Base-by-base conservation (phyloP, 2,888 invertebrate species). In the Athetis lepigone region DNA sequence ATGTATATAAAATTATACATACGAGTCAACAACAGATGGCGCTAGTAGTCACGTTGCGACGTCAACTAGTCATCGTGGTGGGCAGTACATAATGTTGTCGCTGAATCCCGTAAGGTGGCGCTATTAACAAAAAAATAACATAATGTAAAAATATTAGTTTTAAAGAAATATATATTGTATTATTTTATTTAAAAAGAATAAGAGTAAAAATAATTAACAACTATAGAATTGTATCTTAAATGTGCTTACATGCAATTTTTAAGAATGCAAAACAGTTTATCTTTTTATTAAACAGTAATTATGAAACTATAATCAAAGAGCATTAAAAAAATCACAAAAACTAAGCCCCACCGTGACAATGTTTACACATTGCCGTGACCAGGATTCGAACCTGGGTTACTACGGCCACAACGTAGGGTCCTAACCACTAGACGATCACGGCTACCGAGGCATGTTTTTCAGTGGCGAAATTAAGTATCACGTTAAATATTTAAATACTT, bases 341-440 rank as follows among this genome's bases (percentile, higher is more conserved):
- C n/a, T 49, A 33, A 25, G 70, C 84, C 92, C 81, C 93, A 81
- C 93, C 93, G 93, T 91, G 93, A 93, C 92, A 93, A 93, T 93
- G 93, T 84, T 81, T 81, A 37, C 78, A 89, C 92, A 93, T 91
- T 92, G 93, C 93, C 92, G 92, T 92, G 93, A 92, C 92, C 92
- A 92, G 96, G 96, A 96, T 96, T 96, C 96, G 96, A 96, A 96
- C 96, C 96, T 96, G 96, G 96, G 96, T 96, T 96, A 96, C 96
- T 96, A 96, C 96, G 96, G 96, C 96, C 96, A 96, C 96, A 96
- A 96, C 96, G 96, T 96, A 96, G 96, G 95, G 96, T 96, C 96
- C 96, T 96, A 96, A 96, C 96, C 96, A 96, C 96, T 96, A 96
- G 96, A 96, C 96, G 96, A 96, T 96, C 89, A 92, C 91, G 90